Evolutionary conservation across 2,888 invertebrate genomes (phyloP).

Genomic region (Heliconius hortense): DNA sequence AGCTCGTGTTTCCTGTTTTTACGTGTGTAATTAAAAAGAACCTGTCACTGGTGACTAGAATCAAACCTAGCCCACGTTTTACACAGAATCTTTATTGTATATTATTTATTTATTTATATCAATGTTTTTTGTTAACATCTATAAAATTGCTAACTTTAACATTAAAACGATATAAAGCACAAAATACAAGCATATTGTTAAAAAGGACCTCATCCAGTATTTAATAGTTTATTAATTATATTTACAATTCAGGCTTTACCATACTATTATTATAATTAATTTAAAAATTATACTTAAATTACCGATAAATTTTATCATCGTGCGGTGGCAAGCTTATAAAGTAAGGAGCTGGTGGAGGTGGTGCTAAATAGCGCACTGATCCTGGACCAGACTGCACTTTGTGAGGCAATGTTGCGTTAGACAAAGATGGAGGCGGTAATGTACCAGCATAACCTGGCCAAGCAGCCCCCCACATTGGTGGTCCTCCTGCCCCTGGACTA

Average conservation of each 20-base stretch:
- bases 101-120: not conserved
- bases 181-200: slow-evolving; percentile 43
- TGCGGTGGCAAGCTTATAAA: slow-evolving; percentile 84
- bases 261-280: slow-evolving; percentile 25
- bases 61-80: slow-evolving; percentile 51
- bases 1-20: not conserved
- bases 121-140: not conserved
- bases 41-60: slow-evolving; percentile 60
- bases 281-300: slow-evolving; percentile 47
- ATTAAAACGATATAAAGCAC: slow-evolving; percentile 37
- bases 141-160: slow-evolving; percentile 26
- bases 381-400: slow-evolving; percentile 82
- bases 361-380: slow-evolving; percentile 80
- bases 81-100: slow-evolving; percentile 16
- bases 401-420: slow-evolving; percentile 85
- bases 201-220: slow-evolving; percentile 31
- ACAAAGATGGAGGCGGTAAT: slow-evolving; percentile 82
- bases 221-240: slow-evolving; percentile 40
- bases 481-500: slow-evolving; percentile 82
- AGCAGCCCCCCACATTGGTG: slow-evolving; percentile 82
- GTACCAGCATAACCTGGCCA: slow-evolving; percentile 83
- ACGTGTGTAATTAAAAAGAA: not conserved
- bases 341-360: slow-evolving; percentile 85
- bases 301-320: slow-evolving; percentile 85
- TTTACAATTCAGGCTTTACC: slow-evolving; percentile 37